Conservation (phyloP, 1,140 invertebrate genomes). For the Penaeus indicus region DNA sequence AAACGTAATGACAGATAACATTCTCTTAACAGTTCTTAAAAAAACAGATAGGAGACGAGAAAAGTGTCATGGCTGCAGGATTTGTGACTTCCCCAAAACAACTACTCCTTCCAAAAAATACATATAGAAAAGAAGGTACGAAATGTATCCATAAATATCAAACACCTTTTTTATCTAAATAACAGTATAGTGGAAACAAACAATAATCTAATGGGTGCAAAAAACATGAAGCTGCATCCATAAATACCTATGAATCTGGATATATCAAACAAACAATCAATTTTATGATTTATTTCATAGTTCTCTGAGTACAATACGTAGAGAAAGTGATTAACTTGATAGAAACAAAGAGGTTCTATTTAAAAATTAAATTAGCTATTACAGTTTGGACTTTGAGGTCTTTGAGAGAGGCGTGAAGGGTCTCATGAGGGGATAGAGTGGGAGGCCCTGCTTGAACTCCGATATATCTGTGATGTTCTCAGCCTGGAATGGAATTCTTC, state of each 20-base stretch:
- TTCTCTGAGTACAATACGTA: background rate
- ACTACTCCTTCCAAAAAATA: no score
- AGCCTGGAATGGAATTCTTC: background rate
- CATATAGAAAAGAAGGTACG: no score
- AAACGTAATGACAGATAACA: no score
- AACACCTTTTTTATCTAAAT: no score
- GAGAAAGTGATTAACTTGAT: background rate
- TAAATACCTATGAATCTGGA: no score
- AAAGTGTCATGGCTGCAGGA: no score
- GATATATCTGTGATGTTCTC: slow-evolving; percentile 6
- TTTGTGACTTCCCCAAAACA: no score
- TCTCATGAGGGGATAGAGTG: slow-evolving; percentile 47
- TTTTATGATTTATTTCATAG: no score
- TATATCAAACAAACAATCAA: no score
- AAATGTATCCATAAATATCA: no score
- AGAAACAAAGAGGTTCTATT: background rate
- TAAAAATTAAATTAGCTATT: background rate
- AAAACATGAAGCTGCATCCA: background rate
- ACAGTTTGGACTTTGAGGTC: slow-evolving; percentile 43
- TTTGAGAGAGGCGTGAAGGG: slow-evolving; percentile 10
- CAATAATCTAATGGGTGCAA: background rate
- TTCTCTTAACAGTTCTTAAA: no score
- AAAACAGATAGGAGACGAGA: no score
- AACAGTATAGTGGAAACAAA: background rate
- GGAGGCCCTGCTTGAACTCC: slow-evolving; percentile 34